Conservation (phyloP, 2,113 vertebrate genomes). For the Pachycephala philippinensis region DNA sequence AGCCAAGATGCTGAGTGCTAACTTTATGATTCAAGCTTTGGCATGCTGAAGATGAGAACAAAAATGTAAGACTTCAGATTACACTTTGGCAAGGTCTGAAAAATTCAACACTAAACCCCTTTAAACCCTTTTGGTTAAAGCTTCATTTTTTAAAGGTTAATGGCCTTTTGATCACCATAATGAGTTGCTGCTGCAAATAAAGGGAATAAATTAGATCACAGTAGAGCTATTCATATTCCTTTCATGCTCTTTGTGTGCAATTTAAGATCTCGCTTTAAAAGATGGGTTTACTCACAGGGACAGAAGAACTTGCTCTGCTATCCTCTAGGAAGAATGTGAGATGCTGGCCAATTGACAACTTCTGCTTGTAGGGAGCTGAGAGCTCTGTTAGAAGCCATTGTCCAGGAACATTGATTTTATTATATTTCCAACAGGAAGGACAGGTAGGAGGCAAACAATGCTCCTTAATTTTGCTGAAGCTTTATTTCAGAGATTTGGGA, state of each 20-base stretch:
- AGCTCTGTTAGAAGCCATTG: neutral
- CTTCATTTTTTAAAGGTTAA: neutral
- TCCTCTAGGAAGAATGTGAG: neutral
- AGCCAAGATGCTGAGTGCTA: constrained; percentile 15
- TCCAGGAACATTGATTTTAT: neutral
- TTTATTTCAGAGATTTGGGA: neutral
- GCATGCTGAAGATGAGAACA: constrained; percentile 14
- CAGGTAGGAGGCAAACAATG: neutral
- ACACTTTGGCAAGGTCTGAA: constrained; percentile 30
- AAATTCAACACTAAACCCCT: neutral
- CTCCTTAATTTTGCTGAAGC: neutral
- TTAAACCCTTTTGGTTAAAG: constrained; percentile 21
- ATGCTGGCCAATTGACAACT: neutral
- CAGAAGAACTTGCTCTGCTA: neutral
- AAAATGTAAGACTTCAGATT: constrained; percentile 59
- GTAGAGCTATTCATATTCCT: neutral
- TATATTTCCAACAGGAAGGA: neutral
- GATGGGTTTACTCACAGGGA: neutral
- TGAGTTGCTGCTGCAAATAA: neutral
- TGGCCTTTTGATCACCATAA: neutral
- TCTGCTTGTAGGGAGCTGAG: neutral
- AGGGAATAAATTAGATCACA: neutral
- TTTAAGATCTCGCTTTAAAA: neutral
- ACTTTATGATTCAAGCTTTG: constrained; percentile 39
- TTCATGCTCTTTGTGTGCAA: neutral